A percentile compares a stretch with the other conserved stretches of the same genome.
Conservation (phyloP, 2,797 vertebrate species). For the Melanogrammus aeglefinus region DNA sequence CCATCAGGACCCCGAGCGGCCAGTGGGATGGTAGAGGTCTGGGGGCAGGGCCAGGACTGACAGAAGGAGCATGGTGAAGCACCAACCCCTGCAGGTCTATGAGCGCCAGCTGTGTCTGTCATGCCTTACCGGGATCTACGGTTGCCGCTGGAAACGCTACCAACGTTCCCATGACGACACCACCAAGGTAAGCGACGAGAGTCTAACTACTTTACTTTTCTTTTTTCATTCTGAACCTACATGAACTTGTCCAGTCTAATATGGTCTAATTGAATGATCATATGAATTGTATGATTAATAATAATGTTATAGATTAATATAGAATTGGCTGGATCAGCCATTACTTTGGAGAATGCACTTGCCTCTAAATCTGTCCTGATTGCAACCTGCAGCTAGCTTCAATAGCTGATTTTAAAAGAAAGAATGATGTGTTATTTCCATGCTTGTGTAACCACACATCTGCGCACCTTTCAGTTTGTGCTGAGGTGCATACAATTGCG, state of each 20-base stretch:
- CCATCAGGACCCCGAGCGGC: slow-evolving; percentile 62
- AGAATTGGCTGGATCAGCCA: neutral
- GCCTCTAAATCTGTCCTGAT: neutral
- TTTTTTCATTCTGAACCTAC: neutral
- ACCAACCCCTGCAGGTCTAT: slow-evolving; percentile 98
- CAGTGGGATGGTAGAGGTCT: slow-evolving; percentile 81
- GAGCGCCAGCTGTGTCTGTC: slow-evolving; percentile 97
- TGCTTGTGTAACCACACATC: neutral
- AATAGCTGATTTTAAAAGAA: neutral
- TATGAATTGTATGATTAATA: neutral
- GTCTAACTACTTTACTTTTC: neutral
- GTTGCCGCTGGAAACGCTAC: slow-evolving; percentile 98
- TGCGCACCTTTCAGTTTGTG: neutral
- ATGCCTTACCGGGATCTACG: slow-evolving; percentile 95
- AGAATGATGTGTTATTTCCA: neutral
- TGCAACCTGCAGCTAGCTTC: neutral
- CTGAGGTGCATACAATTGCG: neutral
- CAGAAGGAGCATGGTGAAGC: slow-evolving; percentile 95
- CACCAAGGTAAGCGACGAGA: slow-evolving; percentile 83
- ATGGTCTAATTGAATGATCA: neutral
- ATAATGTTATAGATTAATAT: neutral
- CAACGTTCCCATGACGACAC: slow-evolving; percentile 97
- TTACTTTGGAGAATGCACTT: neutral
- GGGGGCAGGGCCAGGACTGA: slow-evolving; percentile 61
- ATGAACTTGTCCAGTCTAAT: neutral